These are phyloP conservation scores for Microplitis mediator DNA, from an alignment of 1,140 invertebrate genomes.

Conservation along the genomic window DNA sequence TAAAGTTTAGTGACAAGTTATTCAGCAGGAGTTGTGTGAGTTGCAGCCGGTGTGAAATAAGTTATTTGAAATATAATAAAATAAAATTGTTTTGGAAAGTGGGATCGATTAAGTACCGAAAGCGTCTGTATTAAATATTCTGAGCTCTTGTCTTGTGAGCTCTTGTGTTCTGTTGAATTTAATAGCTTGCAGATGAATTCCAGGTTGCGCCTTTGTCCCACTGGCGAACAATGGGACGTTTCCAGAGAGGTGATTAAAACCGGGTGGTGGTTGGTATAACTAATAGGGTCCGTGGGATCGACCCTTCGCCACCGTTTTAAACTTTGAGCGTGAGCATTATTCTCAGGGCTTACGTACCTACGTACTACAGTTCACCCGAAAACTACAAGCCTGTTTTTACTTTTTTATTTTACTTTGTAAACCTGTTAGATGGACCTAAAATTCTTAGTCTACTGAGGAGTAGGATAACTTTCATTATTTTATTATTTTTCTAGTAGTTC, in stretches of 20 bases:
- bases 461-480: too few relatives aligned
- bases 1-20: too few relatives aligned
- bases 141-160: background rate
- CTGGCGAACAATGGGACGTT: conserved; percentile 6
- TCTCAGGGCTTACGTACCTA: background rate
- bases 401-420: too few relatives aligned
- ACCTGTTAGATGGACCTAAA: too few relatives aligned
- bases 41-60: too few relatives aligned
- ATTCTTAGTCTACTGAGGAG: too few relatives aligned
- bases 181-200: conserved; percentile 19
- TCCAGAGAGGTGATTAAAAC: conserved; percentile 18
- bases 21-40: too few relatives aligned
- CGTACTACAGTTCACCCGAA: background rate
- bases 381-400: background rate
- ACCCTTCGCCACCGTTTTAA: conserved; percentile 5
- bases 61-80: too few relatives aligned
- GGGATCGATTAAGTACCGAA: too few relatives aligned
- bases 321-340: background rate
- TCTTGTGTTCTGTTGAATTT: background rate
- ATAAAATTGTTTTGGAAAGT: too few relatives aligned
- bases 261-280: conserved; percentile 13
- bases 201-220: background rate
- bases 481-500: too few relatives aligned
- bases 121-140: too few relatives aligned
- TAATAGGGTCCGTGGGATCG: conserved; percentile 21